phyloP scores from a whole-genome alignment of 1,140 invertebrate species.

The Asbolus verrucosus region DNA sequence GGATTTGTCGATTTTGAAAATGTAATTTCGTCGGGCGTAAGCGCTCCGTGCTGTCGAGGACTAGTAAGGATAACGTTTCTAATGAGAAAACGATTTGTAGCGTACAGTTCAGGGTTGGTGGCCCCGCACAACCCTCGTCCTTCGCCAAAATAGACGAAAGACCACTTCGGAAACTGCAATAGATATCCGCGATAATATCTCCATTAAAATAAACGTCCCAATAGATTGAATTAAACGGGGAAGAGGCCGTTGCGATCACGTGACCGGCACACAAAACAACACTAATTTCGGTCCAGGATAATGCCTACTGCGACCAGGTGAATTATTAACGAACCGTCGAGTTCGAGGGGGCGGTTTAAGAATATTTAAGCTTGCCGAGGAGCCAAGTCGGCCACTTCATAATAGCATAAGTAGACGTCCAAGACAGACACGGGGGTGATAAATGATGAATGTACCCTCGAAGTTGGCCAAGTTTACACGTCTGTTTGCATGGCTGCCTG shows the following conservation, averaged over 20 bases:
- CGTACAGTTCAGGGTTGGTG: neutral
- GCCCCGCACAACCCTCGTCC: neutral
- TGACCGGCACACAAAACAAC: constrained; percentile 4
- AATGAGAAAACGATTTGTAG: constrained; percentile 32
- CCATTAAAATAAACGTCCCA: constrained; percentile 32
- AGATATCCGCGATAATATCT: constrained; percentile 37
- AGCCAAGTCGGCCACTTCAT: constrained; percentile 56
- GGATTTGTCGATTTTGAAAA: too few species aligned
- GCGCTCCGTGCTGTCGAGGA: too few species aligned
- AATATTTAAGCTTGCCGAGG: constrained; percentile 47
- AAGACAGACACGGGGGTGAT: constrained; percentile 52
- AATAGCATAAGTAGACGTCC: constrained; percentile 56
- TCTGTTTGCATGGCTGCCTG: constrained; percentile 8
- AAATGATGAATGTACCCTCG: constrained; percentile 49
- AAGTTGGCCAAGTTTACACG: constrained; percentile 33
- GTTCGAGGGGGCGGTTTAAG: constrained; percentile 38
- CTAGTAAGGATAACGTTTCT: neutral
- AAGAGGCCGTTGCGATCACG: constrained; percentile 13
- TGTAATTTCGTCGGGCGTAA: too few species aligned
- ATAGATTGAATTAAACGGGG: constrained; percentile 34
- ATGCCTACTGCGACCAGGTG: constrained; percentile 19
- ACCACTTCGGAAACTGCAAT: constrained; percentile 28
- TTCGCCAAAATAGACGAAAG: neutral
- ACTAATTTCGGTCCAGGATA: neutral
- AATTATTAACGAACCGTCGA: constrained; percentile 41